Percentiles rank a stretch among this genome's conserved stretches.
These are phyloP conservation scores for Haliclystus octoradiatus DNA, from an alignment of 30 jellyfish, hydroid and myxozoan genomes.

Conservation along the genomic window DNA sequence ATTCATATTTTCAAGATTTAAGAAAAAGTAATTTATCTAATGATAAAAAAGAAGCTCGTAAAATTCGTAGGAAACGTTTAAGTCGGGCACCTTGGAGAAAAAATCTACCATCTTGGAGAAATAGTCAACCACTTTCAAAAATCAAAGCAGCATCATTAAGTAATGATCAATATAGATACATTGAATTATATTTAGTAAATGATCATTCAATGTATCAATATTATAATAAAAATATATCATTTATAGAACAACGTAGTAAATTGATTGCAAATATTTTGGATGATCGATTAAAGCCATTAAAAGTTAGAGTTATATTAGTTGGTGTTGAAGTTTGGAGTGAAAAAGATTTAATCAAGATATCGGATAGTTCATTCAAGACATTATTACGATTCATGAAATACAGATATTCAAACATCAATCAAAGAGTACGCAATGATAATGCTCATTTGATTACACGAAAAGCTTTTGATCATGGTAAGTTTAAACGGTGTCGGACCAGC, in stretches of 20 bases:
- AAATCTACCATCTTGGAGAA: too few species aligned
- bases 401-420: slow-evolving; percentile 15
- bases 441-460: slow-evolving; percentile 49
- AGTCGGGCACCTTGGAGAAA: too few species aligned
- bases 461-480: slow-evolving; percentile 6
- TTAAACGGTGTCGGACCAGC: too few species aligned
- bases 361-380: not conserved
- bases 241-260: slow-evolving; percentile 42
- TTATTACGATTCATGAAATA: slow-evolving; percentile 30
- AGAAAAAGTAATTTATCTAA: too few species aligned
- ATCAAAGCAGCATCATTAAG: too few species aligned
- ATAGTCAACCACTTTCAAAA: too few species aligned
- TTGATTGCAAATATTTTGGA: slow-evolving; percentile 52
- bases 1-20: too few species aligned
- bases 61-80: too few species aligned
- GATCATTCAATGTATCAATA: slow-evolving; percentile 34
- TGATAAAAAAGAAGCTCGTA: too few species aligned
- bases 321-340: slow-evolving; percentile 74
- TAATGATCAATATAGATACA: too few species aligned
- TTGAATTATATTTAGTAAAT: slow-evolving; percentile 64
- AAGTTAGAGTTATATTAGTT: slow-evolving; percentile 40
- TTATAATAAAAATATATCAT: slow-evolving; percentile 21
- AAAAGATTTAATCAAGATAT: slow-evolving; percentile 14
- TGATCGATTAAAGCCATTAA: slow-evolving; percentile 36
- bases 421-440: slow-evolving; percentile 30